phyloP scores from a whole-genome alignment of 2,113 vertebrate genomes.

The Zeus faber region DNA sequence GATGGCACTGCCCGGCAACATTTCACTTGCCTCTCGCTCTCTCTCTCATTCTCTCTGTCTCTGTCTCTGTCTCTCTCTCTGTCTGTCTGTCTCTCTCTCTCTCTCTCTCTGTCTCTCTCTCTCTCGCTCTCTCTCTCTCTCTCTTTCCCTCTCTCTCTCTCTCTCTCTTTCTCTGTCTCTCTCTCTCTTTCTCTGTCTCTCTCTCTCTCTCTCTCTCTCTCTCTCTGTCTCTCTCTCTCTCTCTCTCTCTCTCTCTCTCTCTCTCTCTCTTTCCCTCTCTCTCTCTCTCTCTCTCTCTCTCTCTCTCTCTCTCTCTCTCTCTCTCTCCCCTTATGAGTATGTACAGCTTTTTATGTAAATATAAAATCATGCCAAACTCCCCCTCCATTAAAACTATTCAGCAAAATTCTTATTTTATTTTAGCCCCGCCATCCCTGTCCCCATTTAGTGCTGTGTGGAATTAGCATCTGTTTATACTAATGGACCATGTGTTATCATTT shows the following conservation, averaged over 20 bases:
- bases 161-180: not conserved
- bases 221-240: no score
- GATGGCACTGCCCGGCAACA: conserved; percentile 58
- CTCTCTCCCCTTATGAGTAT: conserved; percentile 27
- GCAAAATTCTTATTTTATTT: conserved; percentile 44
- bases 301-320: conserved; percentile 5
- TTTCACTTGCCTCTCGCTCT: conserved; percentile 38
- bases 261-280: not conserved
- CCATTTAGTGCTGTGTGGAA: conserved; percentile 24
- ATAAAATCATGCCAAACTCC: conserved; percentile 60
- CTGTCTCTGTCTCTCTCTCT: no score
- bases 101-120: no score
- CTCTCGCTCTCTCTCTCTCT: no score
- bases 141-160: not conserved
- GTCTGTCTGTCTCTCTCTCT: no score
- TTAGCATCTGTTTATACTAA: conserved; percentile 58
- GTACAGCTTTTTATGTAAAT: conserved; percentile 59
- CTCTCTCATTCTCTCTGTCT: no score
- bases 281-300: conserved; percentile 21
- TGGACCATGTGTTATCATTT: conserved; percentile 46
- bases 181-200: conserved; percentile 23
- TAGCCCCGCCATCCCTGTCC: conserved; percentile 20
- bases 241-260: not conserved
- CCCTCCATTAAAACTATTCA: conserved; percentile 33
- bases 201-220: not conserved